Base-by-base conservation (phyloP, 2,888 invertebrate species). In the Chrysolina americana region DNA sequence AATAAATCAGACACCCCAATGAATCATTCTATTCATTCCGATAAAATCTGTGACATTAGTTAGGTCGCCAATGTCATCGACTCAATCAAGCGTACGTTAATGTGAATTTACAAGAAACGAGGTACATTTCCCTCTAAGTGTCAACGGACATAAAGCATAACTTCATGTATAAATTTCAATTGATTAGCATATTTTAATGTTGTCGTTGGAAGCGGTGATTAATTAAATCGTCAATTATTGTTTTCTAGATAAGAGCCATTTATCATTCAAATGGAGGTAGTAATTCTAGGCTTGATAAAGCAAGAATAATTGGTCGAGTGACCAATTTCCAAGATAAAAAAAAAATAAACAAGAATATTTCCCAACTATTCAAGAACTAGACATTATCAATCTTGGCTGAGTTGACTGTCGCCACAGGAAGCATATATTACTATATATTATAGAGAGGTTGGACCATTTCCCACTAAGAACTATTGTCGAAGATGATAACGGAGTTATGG, bases 161-260 rank as follows among this genome's bases (percentile, higher is more conserved):
- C 70, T 68, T 56, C 66, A 53, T 64, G 71, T 56, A 68, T 71
- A 68, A 66, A 71, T 70, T 72, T 71, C 59, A 63, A 70, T 70
- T 68, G 63, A 74, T 76, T 76, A 73, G 23, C 73, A 71, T 76
- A 76, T 68, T 71, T 64, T 47, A 69, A 73, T 63, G 65, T 47
- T 66, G 53, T 70, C 62, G 68, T 66, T 70, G 48, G 66, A 74
- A 68, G 68, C 48, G 50, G 44, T 65, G 65, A 74, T 76, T 76
- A 76, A 74, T 74, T 73, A 74, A 76, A 74, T 36, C 59, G 47
- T 63, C 68, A 62, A 72, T 76, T 74, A 74, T 74, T 70, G 68
- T 74, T 76, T 68, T 59, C 28, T 53, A 71, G 76, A 76, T 76
- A 74, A 76, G 68, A 23, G 68, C 68, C 64, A 47, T 74, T 68